These are phyloP conservation scores for Manis pentadactyla DNA, from an alignment of 2,797 vertebrate genomes.

Conservation along the genomic window DNA sequence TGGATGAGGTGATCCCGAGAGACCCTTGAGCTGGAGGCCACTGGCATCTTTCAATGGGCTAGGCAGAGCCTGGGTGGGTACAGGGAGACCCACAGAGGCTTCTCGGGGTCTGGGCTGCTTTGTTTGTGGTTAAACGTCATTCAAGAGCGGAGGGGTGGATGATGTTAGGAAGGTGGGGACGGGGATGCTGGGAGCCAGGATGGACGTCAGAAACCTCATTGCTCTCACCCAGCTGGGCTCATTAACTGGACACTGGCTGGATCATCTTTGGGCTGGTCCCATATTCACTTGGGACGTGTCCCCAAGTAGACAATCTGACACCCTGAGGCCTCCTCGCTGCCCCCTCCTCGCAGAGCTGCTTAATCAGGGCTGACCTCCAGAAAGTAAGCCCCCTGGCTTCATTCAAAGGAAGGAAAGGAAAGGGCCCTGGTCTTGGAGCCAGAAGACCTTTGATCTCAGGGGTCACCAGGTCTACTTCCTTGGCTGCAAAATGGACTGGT, in stretches of 20 bases:
- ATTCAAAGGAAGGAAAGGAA: neutral
- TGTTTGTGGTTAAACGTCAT: neutral
- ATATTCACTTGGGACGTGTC: neutral
- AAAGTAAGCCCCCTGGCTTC: neutral
- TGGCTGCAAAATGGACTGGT: neutral
- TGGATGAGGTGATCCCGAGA: neutral
- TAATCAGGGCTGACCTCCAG: neutral
- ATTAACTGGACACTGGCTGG: neutral
- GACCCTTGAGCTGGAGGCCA: neutral
- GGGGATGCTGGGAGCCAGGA: neutral
- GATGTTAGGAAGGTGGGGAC: neutral
- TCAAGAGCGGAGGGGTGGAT: neutral
- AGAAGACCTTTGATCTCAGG: neutral
- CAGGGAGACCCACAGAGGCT: neutral
- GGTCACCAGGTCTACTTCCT: neutral
- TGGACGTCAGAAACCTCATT: neutral
- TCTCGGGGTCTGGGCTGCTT: neutral
- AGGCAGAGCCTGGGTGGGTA: neutral
- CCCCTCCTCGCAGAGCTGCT: no score
- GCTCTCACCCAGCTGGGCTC: neutral
- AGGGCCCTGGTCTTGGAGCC: neutral
- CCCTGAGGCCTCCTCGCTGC: neutral
- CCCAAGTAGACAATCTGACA: neutral
- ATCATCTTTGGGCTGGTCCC: neutral
- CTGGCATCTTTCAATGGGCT: neutral